Percentiles rank a stretch among this genome's conserved stretches.
Evolutionary conservation across 2,113 vertebrate genomes (phyloP).

Genomic region (Phoenicopterus ruber): DNA sequence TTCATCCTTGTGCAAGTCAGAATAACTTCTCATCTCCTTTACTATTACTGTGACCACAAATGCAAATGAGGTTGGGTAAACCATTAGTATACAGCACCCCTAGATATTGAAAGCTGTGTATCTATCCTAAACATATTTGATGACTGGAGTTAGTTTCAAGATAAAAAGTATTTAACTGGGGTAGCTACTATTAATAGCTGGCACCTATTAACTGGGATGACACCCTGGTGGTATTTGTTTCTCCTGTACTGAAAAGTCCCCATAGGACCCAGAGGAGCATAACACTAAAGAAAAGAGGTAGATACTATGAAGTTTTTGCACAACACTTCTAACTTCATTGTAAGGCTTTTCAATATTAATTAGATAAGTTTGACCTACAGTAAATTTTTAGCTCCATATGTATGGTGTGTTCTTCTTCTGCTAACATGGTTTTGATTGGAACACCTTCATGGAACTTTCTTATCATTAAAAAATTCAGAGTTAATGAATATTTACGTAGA

Average conservation of each 20-base stretch:
- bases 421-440: not conserved
- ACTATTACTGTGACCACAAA: not conserved
- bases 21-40: not conserved
- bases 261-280: not conserved
- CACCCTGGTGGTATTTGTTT: not conserved
- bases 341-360: not conserved
- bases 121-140: not conserved
- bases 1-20: not conserved
- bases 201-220: not conserved
- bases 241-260: not conserved
- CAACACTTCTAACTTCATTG: not conserved
- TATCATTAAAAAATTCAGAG: not conserved
- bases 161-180: not conserved
- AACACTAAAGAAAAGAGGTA: not conserved
- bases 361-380: not conserved
- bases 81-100: not conserved
- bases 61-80: not conserved
- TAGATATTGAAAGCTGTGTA: not conserved
- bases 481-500: not conserved
- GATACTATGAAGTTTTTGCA: not conserved
- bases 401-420: not conserved
- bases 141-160: not conserved
- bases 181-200: not conserved
- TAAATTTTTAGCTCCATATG: not conserved
- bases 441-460: not conserved